phyloP scores from a whole-genome alignment of 2,113 vertebrate genomes.

The Sterna hirundo region DNA sequence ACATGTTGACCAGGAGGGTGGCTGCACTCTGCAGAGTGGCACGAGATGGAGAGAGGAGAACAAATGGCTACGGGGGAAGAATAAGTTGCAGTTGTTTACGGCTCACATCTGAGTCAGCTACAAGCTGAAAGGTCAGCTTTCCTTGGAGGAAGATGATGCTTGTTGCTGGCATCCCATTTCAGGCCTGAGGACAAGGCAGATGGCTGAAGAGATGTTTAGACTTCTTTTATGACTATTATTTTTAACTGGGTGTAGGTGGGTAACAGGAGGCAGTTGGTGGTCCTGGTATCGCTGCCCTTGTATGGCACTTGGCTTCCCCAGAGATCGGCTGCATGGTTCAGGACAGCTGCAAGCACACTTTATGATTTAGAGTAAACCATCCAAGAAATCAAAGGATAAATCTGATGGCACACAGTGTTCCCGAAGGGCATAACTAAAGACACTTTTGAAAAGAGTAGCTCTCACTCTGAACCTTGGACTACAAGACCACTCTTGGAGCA shows the following conservation, averaged over 20 bases:
- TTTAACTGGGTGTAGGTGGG: conserved; percentile 29
- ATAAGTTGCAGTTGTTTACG: conserved; percentile 32
- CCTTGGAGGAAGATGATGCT: background rate
- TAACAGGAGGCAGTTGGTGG: background rate
- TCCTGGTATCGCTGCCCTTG: background rate
- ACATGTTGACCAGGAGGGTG: accelerated
- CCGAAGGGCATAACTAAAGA: background rate
- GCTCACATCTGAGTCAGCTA: background rate
- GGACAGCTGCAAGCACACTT: background rate
- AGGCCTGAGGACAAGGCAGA: background rate
- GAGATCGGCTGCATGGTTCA: background rate
- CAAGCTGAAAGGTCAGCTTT: conserved; percentile 11
- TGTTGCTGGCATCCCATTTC: background rate
- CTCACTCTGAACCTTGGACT: background rate
- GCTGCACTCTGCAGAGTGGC: background rate
- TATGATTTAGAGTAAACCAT: background rate
- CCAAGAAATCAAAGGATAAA: background rate
- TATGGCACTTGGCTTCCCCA: background rate
- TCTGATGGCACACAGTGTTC: background rate
- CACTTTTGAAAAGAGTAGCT: background rate
- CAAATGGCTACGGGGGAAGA: background rate
- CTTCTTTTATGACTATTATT: background rate
- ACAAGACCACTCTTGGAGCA: background rate
- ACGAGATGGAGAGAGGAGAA: background rate
- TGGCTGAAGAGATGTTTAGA: background rate